Evolutionary conservation across 2,797 vertebrate species (phyloP).

Genomic region (Malacoctenus gilli): DNA sequence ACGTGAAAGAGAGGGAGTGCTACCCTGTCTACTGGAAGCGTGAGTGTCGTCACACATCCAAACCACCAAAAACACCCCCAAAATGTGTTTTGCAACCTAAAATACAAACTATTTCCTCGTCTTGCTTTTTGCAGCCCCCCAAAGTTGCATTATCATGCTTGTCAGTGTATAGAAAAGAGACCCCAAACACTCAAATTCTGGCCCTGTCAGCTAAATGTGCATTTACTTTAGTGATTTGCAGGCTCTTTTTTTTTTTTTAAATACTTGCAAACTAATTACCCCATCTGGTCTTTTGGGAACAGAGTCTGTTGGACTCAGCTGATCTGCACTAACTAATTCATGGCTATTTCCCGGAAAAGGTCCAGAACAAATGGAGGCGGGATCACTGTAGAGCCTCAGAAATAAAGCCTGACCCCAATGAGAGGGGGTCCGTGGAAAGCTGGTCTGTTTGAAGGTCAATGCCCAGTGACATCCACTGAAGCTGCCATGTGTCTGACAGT

Average conservation of each 20-base stretch:
- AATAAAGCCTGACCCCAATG: constrained; percentile 36
- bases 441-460: constrained; percentile 43
- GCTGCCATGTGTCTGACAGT: too few species aligned
- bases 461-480: constrained; percentile 39
- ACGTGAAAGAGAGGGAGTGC: constrained; percentile 86
- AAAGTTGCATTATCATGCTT: background rate
- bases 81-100: too few species aligned
- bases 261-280: constrained; percentile 14
- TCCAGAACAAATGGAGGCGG: constrained; percentile 37
- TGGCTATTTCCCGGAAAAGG: constrained; percentile 58
- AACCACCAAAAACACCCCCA: background rate
- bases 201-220: background rate
- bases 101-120: background rate
- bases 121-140: too few species aligned
- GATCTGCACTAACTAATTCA: constrained; percentile 62
- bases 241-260: background rate
- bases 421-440: constrained; percentile 35
- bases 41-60: constrained; percentile 77
- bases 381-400: constrained; percentile 19
- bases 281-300: constrained; percentile 8
- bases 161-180: too few species aligned
- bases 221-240: background rate
- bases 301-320: constrained; percentile 38
- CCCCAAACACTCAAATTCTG: too few species aligned
- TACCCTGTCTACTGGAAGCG: constrained; percentile 97